Evolutionary conservation across 1,140 invertebrate species (phyloP).

Genomic region (Melitaea cinxia): DNA sequence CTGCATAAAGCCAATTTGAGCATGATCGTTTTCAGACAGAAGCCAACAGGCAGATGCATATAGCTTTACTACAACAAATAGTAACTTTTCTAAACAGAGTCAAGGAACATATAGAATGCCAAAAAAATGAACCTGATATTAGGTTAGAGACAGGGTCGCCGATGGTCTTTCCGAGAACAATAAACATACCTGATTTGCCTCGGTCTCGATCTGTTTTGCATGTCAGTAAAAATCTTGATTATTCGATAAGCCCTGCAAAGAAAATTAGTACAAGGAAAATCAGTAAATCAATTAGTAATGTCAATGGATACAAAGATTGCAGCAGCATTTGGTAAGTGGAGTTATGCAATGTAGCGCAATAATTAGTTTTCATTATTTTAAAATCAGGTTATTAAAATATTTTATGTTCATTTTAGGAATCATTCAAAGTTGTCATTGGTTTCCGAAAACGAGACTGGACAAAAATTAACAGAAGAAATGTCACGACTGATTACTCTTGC

Average conservation of each 20-base stretch:
- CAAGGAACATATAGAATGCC: slow-evolving; percentile 83
- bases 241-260: slow-evolving; percentile 54
- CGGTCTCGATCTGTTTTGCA: slow-evolving; percentile 65
- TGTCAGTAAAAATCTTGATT: slow-evolving; percentile 69
- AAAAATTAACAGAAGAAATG: slow-evolving; percentile 71
- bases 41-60: slow-evolving; percentile 89
- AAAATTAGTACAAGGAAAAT: slow-evolving; percentile 70
- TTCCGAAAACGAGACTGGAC: slow-evolving; percentile 57
- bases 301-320: slow-evolving; percentile 69
- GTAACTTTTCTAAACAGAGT: slow-evolving; percentile 88
- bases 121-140: slow-evolving; percentile 48
- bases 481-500: slow-evolving; percentile 74
- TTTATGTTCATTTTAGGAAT: slow-evolving; percentile 54
- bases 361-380: not conserved
- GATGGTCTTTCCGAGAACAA: slow-evolving; percentile 61
- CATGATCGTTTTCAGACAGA: slow-evolving; percentile 84
- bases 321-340: slow-evolving; percentile 58
- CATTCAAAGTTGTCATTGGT: slow-evolving; percentile 61
- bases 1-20: slow-evolving; percentile 46
- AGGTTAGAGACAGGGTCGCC: slow-evolving; percentile 62
- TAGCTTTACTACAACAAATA: slow-evolving; percentile 89
- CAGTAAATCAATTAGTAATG: slow-evolving; percentile 74
- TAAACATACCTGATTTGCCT: slow-evolving; percentile 81
- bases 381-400: not conserved
- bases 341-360: slow-evolving; percentile 4